These are phyloP conservation scores for Teleogryllus oceanicus DNA, from an alignment of 2,888 invertebrate species.

Conservation along the genomic window DNA sequence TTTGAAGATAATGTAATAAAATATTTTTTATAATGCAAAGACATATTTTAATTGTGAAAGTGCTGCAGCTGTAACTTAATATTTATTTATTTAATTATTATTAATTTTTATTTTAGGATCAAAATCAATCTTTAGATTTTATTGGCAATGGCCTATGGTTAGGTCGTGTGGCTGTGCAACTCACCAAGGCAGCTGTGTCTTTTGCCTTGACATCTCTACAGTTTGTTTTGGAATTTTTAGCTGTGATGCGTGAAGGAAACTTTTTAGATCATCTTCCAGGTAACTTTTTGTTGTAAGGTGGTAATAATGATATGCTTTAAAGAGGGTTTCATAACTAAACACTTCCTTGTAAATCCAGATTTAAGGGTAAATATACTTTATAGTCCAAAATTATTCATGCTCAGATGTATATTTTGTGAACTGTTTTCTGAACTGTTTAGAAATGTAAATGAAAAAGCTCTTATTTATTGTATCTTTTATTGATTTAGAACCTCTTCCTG, in stretches of 20 bases:
- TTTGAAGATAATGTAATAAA: too few species aligned
- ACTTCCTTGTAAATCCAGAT: too few species aligned
- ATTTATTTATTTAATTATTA: not conserved
- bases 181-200: constrained; percentile 60
- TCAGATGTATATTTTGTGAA: too few species aligned
- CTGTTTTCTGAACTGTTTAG: not conserved
- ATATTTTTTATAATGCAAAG: too few species aligned
- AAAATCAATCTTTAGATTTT: not conserved
- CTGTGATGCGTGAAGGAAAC: constrained; percentile 43
- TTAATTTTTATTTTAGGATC: not conserved
- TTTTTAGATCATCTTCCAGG: constrained; percentile 43
- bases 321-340: too few species aligned
- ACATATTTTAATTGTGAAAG: too few species aligned
- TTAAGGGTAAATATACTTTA: too few species aligned
- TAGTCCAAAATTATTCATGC: too few species aligned
- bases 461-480: not conserved
- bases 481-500: constrained; percentile 27
- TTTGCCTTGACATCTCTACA: constrained; percentile 60
- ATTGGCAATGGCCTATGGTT: constrained; percentile 55
- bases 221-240: constrained; percentile 62
- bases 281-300: constrained; percentile 30
- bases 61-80: too few species aligned
- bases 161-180: constrained; percentile 55
- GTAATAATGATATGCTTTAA: too few species aligned
- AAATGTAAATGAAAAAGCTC: not conserved